Base-by-base conservation (phyloP, 2,113 vertebrate species). In the Columba livia region DNA sequence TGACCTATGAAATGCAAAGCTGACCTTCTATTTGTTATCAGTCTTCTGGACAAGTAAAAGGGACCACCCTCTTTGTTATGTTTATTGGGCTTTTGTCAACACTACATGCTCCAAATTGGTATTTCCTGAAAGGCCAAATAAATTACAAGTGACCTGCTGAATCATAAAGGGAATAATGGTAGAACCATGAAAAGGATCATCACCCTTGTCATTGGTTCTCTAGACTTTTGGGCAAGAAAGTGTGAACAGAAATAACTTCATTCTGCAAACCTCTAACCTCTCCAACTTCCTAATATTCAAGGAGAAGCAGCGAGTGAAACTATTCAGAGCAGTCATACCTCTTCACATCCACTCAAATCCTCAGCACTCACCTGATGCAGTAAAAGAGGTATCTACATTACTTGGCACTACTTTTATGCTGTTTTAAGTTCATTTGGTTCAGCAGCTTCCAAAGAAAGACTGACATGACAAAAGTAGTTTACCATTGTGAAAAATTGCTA, bases 1-100 rank as follows among this genome's bases (percentile, higher is more conserved):
- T 98, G 98, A 98, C 96, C 98, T 95, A 96, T 97, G 97, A 97
- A 98, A 97, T 97, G 97, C 87, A 61, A 96, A 95, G 92, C 65
- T 97, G 97, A 97, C 98, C 98, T 98, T 97, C 96, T 97, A 94
- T 96, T 98, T 98, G 97, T 97, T 92, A 90, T 71, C 66, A 72
- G 91, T 96, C 96, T 93, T 97, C 85, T 93, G 87, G 90, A 94
- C 94, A 97, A 97, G 82, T 85, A 94, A 96, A 90, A 97, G 88
- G 91, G 67, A 88, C 96, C 97, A 90, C 97, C 97, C 94, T 95
- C 92, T 96, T 96, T 94, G 97, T 97, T 98, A 98, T 95, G 92
- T 23, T 86, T 97, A 97, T 98, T 97, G 93, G 94, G 64, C 93
- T 79, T 81, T 82, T 85, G 21, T 94, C 88, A 97, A 95, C 85